Evolutionary conservation across 2,113 vertebrate genomes (phyloP), one percentile per base, ranked within the genome.

Genomic region (cat (Felis catus)): DNA sequence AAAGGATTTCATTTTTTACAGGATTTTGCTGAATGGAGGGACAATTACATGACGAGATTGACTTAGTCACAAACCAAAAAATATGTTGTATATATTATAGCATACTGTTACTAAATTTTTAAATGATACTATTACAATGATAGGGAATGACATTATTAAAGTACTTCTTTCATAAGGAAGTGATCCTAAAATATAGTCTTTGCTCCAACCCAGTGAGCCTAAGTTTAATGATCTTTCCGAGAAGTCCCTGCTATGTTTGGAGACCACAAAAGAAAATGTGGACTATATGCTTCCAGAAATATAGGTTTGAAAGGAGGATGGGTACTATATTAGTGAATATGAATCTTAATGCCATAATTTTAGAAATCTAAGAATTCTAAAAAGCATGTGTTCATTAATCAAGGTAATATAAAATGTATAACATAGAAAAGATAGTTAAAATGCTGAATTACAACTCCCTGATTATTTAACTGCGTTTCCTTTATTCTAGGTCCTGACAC

Each of bases 401-500:
- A 96, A 86, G 70, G 10, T 95, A 95, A 89, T n/a, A 93, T 53
- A 78, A 96, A 97, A 74, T 65, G 51, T 92, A 15, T 66, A 92
- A 91, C 31, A 95, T 11, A 71, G 18, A 82, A 89, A 63, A 74
- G 27, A 96, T 7, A 85, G 31, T 71, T 91, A 85, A 94, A 96
- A 96, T 90, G 21, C 36, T 96, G 63, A 87, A 94, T 93, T 83
- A 61, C 63, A 95, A 86, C 27, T 80, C 51, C 48, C 71, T 82
- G n/a, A 79, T 95, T 83, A 76, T 80, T 87, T 80, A 7, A 61
- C 71, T 93, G 15, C 51, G 1, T 92, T 83, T 93, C 33, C 25
- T 97, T 97, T 94, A n/a, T 84, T 95, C 55, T 65, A 98, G 97
- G 79, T 21, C 74, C 70, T 97, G 89, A 90, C 97, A 84, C 55